Evolutionary conservation across 2,888 invertebrate genomes (phyloP), one percentile per base, ranked within the genome.

Genomic region (Phrixothrix hirtus): DNA sequence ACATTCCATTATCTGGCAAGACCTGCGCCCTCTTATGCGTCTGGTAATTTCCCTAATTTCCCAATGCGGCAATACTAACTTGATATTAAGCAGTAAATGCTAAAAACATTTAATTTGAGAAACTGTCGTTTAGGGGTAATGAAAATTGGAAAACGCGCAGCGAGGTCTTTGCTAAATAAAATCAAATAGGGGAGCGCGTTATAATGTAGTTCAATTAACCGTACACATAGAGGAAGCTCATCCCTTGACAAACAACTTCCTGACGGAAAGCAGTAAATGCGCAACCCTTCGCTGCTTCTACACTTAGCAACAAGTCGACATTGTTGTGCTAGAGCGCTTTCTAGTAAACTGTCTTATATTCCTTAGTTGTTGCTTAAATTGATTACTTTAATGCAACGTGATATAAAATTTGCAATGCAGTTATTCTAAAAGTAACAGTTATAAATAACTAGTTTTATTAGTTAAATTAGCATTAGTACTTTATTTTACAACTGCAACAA

Each of bases 1-100:
- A 63, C 61, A 61, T 61, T 63, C 58, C 59, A 61, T 60, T 63
- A 63, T 61, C 61, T 53, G 42, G 16, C 29, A 53, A 47, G 53
- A 53, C 53, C 47, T 53, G 47, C 41, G 48, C 48, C 35, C 42
- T 47, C 47, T 41, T 45, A 36, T 29, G 37, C 31, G 53, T 15
- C 43, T 47, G 47, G 47, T 47, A 47, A 47, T 53, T 53, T 53
- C 47, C 53, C 39, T 38, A 52, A 52, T 52, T 52, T 52, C 52
- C 52, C 52, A 52, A 52, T 52, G 46, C 52, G 52, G 46, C 52
- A 41, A 46, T 52, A 46, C 45, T 52, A 46, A 41, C 30, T 34
- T 34, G 36, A 32, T 41, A 39, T 46, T 46, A 52, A 52, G 39
- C 41, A 38, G 30, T 52, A 46, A 52, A 39, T 35, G 45, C 41